Base-by-base conservation (phyloP, 2,888 invertebrate genomes). In the Boloria euphrosyne region DNA sequence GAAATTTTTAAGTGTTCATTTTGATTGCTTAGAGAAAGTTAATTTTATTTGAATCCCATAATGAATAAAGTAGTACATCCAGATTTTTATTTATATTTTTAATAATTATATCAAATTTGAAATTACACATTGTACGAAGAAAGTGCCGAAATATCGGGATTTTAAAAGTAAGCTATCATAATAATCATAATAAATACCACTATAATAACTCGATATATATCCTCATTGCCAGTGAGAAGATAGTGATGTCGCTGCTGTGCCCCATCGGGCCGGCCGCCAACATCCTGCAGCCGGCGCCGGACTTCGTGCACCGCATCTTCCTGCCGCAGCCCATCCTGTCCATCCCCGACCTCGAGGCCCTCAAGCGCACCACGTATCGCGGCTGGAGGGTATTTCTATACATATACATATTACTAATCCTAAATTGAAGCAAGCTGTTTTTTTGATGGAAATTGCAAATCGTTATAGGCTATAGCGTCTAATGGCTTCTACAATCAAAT, bases 251-350 rank as follows among this genome's bases (percentile, higher is more conserved):
- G 0, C 93, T 99, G 85, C 95, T 97, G 71, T 99, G 99, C 81
- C 99, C 99, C 0, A 95, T 99, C 78, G 99, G 99, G 0, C 99
- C 99, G 0, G 98, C 98, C 78, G 96, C 96, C 4, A 99, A 99
- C 88, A 96, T 99, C 66, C 92, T 99, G 74, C 94, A 97, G 80
- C 99, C 99, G 7, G 96, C 95, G 79, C 95, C 97, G 0, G 93
- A 95, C 77, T 98, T 99, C 90, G 94, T 95, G 16, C 97, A 98
- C 84, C 95, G 99, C 18, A 93, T 99, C 79, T 98, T 98, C 94
- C 92, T 99, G 71, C 95, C 96, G 65, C 97, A 99, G 90, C 99
- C 99, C 1, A 97, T 99, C 69, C 92, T 99, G 66, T 98, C 99
- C 14, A 93, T 99, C 74, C 93, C 95, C 31, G 99, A 99, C 86